phyloP scores from a whole-genome alignment of 2,113 vertebrate species.

The Elachura formosa region DNA sequence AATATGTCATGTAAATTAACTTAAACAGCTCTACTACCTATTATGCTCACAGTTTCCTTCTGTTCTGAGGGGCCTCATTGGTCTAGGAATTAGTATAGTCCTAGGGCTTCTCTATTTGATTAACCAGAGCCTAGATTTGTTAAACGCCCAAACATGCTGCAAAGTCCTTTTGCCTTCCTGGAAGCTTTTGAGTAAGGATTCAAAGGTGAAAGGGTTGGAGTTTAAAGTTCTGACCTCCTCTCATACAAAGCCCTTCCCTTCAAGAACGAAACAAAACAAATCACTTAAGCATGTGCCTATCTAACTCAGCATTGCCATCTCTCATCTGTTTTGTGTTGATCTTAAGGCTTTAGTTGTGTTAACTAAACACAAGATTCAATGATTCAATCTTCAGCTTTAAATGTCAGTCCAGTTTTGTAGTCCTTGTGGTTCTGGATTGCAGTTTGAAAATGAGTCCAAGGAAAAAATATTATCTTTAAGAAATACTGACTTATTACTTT shows the following conservation, averaged over 20 bases:
- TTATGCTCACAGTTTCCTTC: slow-evolving; percentile 25
- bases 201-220: slow-evolving; percentile 59
- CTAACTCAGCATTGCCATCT: neutral
- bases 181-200: slow-evolving; percentile 51
- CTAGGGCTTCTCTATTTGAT: slow-evolving; percentile 44
- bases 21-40: slow-evolving; percentile 27
- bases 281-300: slow-evolving; percentile 26
- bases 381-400: neutral
- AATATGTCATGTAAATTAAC: slow-evolving; percentile 37
- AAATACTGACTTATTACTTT: neutral
- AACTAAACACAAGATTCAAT: neutral
- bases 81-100: slow-evolving; percentile 51
- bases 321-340: slow-evolving; percentile 28
- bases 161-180: slow-evolving; percentile 39
- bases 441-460: neutral
- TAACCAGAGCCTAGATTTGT: slow-evolving; percentile 43
- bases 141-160: slow-evolving; percentile 24
- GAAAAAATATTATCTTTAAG: neutral
- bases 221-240: slow-evolving; percentile 45
- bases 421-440: neutral
- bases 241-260: neutral
- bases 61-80: slow-evolving; percentile 14
- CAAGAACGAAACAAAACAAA: slow-evolving; percentile 38
- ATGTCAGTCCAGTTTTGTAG: neutral
- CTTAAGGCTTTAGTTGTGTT: neutral